Evolutionary conservation across 2,888 invertebrate genomes (phyloP), one percentile per base, ranked within the genome.

Genomic region (Cybosia mesomella): DNA sequence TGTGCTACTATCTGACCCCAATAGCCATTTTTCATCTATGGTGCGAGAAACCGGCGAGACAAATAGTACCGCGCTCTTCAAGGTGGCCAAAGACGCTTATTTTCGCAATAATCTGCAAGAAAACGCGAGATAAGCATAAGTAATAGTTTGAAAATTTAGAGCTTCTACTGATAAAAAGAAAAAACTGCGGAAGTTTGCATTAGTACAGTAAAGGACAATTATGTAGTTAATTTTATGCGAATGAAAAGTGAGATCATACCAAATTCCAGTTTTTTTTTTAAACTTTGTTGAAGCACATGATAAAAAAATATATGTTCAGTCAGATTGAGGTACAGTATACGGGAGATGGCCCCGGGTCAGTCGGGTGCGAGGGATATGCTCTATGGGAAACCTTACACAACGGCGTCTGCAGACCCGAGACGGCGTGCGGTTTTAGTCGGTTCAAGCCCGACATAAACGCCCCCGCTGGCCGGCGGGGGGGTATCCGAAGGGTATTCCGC

Each of bases 21-120:
- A 94, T 59, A 95, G 96, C 77, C 92, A 94, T 28, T 95, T 96
- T 70, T 93, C 92, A 1, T 93, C 94, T 22, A 94, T 96, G 92
- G 96, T 96, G 22, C 91, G 90, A 15, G 96, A 96, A 86, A 96
- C 96, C 0, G 96, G 96, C 2, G 93, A 95, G 1, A 95, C 94
- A 62, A 96, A 93, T 86, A 94, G 91, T 62, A 91, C 92, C 9
- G 91, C 91, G 64, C 89, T 96, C 21, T 87, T 88, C 59, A 87
- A 90, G 81, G 81, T 96, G 36, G 95, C 96, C 0, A 93, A 92
- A 78, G 92, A 95, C 18, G 90, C 90, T 49, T 94, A 91, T 76
- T 91, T 89, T 63, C 85, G 87, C 67, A 91, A 85, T 60, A 91
- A 92, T 77, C 82, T 91, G 72, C 86, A 91, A 85, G 88, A 92